Conservation (phyloP, 1,140 invertebrate genomes). For the Drosophila tsacasi region DNA sequence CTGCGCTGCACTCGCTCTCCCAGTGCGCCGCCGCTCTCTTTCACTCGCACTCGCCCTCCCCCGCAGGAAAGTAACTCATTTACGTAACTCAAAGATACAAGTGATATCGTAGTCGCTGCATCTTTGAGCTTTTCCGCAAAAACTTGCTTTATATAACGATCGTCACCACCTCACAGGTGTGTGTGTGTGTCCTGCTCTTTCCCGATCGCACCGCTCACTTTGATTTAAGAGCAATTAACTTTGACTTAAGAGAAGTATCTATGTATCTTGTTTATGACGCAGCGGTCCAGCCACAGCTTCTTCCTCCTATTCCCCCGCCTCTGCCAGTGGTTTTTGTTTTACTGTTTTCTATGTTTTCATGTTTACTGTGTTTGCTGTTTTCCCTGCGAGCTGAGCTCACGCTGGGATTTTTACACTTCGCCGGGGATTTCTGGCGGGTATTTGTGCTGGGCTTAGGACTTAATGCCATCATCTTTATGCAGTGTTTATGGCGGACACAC, state of each 20-base stretch:
- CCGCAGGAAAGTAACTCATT: conserved; percentile 49
- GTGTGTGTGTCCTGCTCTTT: conserved; percentile 5
- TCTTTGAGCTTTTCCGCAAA: conserved; percentile 56
- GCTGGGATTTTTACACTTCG: conserved; percentile 61
- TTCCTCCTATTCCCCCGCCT: neutral
- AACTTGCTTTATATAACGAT: conserved; percentile 69
- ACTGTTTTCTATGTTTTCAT: conserved; percentile 6
- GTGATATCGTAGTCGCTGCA: conserved; percentile 25
- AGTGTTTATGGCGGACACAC: conserved; percentile 65
- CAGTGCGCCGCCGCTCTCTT: conserved; percentile 62
- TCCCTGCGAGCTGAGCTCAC: conserved; percentile 56
- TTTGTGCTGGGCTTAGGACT: conserved; percentile 39
- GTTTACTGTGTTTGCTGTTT: conserved; percentile 40
- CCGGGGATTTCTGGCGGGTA: conserved; percentile 45
- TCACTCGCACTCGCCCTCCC: conserved; percentile 30
- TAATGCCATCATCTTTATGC: conserved; percentile 66
- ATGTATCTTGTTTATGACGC: conserved; percentile 61
- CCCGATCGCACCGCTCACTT: conserved; percentile 65
- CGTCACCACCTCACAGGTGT: conserved; percentile 1
- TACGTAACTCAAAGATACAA: conserved; percentile 66
- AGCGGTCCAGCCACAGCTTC: neutral
- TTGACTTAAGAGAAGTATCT: conserved; percentile 79
- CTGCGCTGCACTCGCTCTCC: conserved; percentile 43
- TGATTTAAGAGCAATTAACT: conserved; percentile 80
- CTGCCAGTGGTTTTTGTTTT: conserved; percentile 7